Evolutionary conservation across 2,797 vertebrate genomes (phyloP).

Genomic region (Stomatorhinus walkeri): DNA sequence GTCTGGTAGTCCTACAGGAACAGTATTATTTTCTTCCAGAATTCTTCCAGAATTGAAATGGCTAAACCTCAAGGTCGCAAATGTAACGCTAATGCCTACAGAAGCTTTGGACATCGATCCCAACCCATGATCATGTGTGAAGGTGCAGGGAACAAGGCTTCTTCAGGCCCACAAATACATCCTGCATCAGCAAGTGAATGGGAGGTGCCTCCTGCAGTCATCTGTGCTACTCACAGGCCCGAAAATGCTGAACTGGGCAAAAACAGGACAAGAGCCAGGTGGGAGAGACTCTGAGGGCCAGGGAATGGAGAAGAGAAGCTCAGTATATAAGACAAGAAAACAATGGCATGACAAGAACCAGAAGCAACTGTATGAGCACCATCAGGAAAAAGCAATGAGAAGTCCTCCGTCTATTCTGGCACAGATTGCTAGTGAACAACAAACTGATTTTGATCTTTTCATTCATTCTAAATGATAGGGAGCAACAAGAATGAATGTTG

Average conservation of each 20-base stretch:
- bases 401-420: background rate
- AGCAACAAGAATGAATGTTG: background rate
- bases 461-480: background rate
- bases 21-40: background rate
- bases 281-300: background rate
- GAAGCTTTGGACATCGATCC: slow-evolving; percentile 67
- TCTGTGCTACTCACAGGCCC: background rate
- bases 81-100: slow-evolving; percentile 38
- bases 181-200: slow-evolving; percentile 67
- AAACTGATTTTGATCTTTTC: background rate
- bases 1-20: background rate
- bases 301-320: slow-evolving; percentile 9
- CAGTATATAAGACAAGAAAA: slow-evolving; percentile 31
- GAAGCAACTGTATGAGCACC: background rate
- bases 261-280: background rate
- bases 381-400: background rate
- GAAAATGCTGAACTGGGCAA: background rate
- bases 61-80: background rate
- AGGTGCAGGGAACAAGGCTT: slow-evolving; percentile 42
- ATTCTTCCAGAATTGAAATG: slow-evolving; percentile 3
- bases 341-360: slow-evolving; percentile 5
- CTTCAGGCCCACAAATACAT: slow-evolving; percentile 52
- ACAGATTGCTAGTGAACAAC: background rate
- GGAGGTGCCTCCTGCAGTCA: slow-evolving; percentile 31
- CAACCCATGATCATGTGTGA: slow-evolving; percentile 57